Evolutionary conservation across 2,888 invertebrate species (phyloP).

Genomic region (Margaritifera margaritifera): DNA sequence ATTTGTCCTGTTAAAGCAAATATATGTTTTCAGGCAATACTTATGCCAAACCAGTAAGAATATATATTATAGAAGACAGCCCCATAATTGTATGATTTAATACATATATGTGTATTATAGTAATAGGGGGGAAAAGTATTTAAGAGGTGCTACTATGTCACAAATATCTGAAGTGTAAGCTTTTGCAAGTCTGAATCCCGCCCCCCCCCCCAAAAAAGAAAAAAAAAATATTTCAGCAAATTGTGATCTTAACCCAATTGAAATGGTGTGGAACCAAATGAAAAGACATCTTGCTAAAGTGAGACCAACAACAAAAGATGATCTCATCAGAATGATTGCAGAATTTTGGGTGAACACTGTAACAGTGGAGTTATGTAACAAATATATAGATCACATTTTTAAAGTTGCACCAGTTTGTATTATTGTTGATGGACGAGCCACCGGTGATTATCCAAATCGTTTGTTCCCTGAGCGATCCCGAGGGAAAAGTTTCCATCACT

Average conservation of each 20-base stretch:
- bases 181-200: too few species aligned
- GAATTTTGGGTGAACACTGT: constrained; percentile 8
- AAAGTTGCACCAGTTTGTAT: constrained; percentile 21
- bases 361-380: constrained; percentile 8
- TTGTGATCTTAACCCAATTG: constrained; percentile 17
- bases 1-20: too few species aligned
- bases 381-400: constrained; percentile 18
- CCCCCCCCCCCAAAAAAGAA: too few species aligned
- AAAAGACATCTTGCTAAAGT: constrained; percentile 4
- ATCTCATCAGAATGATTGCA: not conserved
- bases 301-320: constrained; percentile 6
- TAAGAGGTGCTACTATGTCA: too few species aligned
- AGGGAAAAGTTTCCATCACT: constrained; percentile 14
- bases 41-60: too few species aligned
- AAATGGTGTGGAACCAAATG: constrained; percentile 19
- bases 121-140: too few species aligned
- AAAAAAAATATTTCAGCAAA: constrained; percentile 4
- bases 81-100: too few species aligned
- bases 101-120: too few species aligned
- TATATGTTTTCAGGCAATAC: too few species aligned
- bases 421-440: constrained; percentile 7
- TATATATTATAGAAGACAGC: too few species aligned
- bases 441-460: constrained; percentile 7
- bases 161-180: too few species aligned
- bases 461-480: constrained; percentile 9